These are phyloP conservation scores for Hemibagrus guttatus DNA, from an alignment of 2,797 vertebrate genomes.

Conservation along the genomic window DNA sequence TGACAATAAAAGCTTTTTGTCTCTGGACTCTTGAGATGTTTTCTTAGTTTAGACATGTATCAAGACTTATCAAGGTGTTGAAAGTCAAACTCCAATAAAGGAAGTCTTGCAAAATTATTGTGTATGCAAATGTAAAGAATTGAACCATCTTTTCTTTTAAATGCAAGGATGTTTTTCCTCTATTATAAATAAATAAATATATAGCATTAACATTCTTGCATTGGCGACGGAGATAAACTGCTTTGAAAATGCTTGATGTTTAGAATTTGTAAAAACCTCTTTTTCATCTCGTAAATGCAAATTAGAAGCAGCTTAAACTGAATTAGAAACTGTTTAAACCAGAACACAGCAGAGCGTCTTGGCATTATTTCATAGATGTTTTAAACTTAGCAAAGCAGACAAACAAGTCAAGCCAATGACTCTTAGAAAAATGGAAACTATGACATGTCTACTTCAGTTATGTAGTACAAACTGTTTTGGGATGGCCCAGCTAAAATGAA, in stretches of 20 bases:
- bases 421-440: slow-evolving; percentile 51
- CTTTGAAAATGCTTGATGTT: background rate
- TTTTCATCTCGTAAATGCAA: background rate
- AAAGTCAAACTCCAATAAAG: background rate
- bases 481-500: slow-evolving; percentile 47
- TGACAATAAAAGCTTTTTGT: no score
- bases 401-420: slow-evolving; percentile 56
- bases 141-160: background rate
- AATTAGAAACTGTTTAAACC: background rate
- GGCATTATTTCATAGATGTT: slow-evolving; percentile 46
- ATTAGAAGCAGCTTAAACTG: slow-evolving; percentile 5
- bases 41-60: background rate
- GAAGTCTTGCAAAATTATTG: background rate
- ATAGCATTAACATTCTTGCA: background rate
- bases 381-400: slow-evolving; percentile 50
- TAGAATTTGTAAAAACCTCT: background rate
- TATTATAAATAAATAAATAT: background rate
- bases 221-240: background rate
- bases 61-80: background rate
- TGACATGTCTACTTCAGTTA: slow-evolving; percentile 58
- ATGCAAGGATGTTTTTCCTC: background rate
- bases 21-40: background rate
- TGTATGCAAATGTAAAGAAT: background rate
- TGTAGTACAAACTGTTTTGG: slow-evolving; percentile 53
- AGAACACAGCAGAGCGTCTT: slow-evolving; percentile 22